These are phyloP conservation scores for Paracanthobrama guichenoti DNA, from an alignment of 2,113 vertebrate genomes.

Conservation along the genomic window DNA sequence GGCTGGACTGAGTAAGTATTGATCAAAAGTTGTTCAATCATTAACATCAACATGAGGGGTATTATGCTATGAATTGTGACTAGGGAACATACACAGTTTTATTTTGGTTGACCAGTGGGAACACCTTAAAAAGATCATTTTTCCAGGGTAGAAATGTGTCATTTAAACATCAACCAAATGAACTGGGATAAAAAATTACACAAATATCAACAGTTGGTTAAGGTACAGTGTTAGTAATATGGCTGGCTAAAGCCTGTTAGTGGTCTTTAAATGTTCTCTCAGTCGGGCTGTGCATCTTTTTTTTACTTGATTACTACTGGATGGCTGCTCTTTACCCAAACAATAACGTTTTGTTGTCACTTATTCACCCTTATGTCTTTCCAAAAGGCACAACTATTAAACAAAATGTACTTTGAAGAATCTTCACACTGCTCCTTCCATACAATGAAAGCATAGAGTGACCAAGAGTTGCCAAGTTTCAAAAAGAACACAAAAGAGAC, in stretches of 20 bases:
- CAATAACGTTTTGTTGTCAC: not conserved
- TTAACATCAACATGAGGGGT: not conserved
- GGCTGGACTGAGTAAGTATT: conserved; percentile 20
- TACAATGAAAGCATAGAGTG: not conserved
- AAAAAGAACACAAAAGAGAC: not conserved
- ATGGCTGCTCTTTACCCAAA: not conserved
- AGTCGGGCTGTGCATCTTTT: conserved; percentile 6
- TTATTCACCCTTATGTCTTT: not conserved
- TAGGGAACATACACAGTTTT: not conserved
- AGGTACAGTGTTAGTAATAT: conserved; percentile 43
- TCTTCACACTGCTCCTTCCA: not conserved
- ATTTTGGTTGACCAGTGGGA: not conserved
- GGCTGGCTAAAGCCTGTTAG: conserved; percentile 51
- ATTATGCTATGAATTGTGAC: not conserved
- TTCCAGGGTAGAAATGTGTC: not conserved
- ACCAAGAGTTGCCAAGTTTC: not conserved
- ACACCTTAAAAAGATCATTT: not conserved
- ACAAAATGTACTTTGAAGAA: not conserved
- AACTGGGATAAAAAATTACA: not conserved
- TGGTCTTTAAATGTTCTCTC: conserved; percentile 9
- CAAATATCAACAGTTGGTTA: conserved; percentile 4
- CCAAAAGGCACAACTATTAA: not conserved
- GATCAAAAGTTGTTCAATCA: conserved; percentile 58
- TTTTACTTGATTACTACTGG: not conserved
- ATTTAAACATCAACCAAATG: conserved; percentile 22